phyloP scores from a whole-genome alignment of 1,140 invertebrate species.

The Drosophila truncata region DNA sequence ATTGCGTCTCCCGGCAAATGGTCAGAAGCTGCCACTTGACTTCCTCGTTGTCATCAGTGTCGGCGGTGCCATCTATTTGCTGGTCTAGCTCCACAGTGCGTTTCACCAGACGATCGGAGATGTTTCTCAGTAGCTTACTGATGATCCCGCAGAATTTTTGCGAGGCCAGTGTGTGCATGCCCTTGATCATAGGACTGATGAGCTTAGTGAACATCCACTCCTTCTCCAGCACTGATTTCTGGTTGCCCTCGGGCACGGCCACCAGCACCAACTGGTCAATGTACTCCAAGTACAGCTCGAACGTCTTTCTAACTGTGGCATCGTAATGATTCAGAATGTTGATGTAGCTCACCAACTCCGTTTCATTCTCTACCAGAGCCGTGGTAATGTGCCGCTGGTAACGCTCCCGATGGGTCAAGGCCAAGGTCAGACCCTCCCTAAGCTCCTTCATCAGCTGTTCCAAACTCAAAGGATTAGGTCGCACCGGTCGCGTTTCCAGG shows the following conservation, averaged over 20 bases:
- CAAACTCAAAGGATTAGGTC: conserved; percentile 94
- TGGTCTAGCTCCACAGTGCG: conserved; percentile 71
- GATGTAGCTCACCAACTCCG: conserved; percentile 86
- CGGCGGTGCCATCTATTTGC: conserved; percentile 68
- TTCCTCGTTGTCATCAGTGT: conserved; percentile 70
- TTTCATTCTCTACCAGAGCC: conserved; percentile 87
- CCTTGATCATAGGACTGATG: conserved; percentile 89
- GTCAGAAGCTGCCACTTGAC: conserved; percentile 86
- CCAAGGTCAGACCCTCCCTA: conserved; percentile 93
- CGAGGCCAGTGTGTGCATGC: conserved; percentile 89
- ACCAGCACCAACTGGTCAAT: conserved; percentile 90
- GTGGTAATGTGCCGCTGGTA: conserved; percentile 90
- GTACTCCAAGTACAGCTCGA: conserved; percentile 91
- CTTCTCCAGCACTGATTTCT: conserved; percentile 92
- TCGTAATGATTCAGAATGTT: conserved; percentile 91
- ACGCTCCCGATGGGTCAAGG: conserved; percentile 91
- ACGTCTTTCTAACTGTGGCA: conserved; percentile 90
- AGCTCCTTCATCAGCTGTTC: conserved; percentile 94
- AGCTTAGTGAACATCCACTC: conserved; percentile 92
- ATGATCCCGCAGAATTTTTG: conserved; percentile 89
- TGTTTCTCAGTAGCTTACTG: conserved; percentile 76
- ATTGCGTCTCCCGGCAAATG: conserved; percentile 92
- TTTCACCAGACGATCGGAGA: conserved; percentile 71
- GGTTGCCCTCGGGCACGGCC: conserved; percentile 89
- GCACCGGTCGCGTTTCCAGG: conserved; percentile 92